phyloP scores from a whole-genome alignment of 2,113 vertebrate genomes.

The Prietella phreatophila region DNA sequence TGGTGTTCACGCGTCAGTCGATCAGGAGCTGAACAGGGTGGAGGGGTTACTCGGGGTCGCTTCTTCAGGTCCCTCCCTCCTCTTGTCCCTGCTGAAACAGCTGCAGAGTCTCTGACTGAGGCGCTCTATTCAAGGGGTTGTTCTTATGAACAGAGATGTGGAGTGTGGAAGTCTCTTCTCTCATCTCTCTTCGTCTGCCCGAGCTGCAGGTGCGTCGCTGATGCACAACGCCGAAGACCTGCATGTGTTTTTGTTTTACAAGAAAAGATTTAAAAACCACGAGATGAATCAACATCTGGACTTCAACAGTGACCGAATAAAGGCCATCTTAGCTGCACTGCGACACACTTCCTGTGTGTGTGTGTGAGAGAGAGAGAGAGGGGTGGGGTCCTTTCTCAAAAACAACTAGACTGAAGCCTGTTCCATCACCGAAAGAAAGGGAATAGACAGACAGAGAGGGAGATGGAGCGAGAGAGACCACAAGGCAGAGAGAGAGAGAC shows the following conservation, averaged over 20 bases:
- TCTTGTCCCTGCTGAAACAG: not conserved
- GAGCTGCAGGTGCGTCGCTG: not conserved
- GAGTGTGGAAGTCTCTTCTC: not conserved
- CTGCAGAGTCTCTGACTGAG: not conserved
- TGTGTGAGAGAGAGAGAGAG: conserved; percentile 6
- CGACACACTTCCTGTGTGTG: not conserved
- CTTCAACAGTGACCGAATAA: not conserved
- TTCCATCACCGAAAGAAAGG: not conserved
- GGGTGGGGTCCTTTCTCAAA: not conserved
- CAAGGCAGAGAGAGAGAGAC: too few relatives aligned
- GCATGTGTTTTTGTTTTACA: not conserved
- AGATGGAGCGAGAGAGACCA: too few relatives aligned
- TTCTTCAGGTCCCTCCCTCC: not conserved
- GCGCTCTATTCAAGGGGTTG: not conserved
- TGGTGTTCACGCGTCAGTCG: not conserved
- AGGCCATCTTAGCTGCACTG: not conserved
- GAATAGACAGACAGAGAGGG: too few relatives aligned
- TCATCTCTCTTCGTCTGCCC: not conserved
- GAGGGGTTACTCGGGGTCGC: not conserved
- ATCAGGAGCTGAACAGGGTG: not conserved
- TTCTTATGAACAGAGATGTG: not conserved
- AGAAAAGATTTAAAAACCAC: not conserved
- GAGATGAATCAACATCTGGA: not conserved
- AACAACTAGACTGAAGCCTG: not conserved
- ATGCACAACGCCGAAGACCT: not conserved